Evolutionary conservation across 2,888 invertebrate species (phyloP).

Genomic region (Branchinecta sandiegonensis): DNA sequence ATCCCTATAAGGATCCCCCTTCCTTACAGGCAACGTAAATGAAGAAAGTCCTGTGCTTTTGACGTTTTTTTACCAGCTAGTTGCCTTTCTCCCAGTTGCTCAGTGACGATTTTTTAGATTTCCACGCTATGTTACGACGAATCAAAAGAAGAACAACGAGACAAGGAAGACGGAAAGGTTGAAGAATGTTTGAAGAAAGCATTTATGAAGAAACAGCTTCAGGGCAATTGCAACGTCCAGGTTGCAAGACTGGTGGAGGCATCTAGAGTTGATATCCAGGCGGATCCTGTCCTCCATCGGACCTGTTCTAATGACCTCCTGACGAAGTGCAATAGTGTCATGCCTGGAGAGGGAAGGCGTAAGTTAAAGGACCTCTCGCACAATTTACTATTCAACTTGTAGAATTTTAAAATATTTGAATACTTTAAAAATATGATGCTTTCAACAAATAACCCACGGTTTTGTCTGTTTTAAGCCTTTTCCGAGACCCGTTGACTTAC

Average conservation of each 20-base stretch:
- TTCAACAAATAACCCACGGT: no score
- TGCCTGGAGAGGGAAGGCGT: conserved; percentile 83
- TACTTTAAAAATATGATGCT: no score
- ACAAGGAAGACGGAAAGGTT: conserved; percentile 44
- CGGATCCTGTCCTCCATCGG: conserved; percentile 76
- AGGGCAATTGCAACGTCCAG: conserved; percentile 61
- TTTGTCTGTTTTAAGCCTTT: no score
- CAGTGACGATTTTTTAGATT: conserved; percentile 32
- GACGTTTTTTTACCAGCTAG: no score
- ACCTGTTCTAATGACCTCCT: conserved; percentile 52
- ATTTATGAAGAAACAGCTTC: conserved; percentile 48
- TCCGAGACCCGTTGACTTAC: no score
- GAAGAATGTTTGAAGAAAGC: conserved; percentile 74
- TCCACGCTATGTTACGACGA: conserved; percentile 38
- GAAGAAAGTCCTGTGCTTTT: no score
- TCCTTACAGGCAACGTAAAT: no score
- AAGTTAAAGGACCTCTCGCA: no score
- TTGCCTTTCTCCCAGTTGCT: no score
- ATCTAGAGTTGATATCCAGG: conserved; percentile 75
- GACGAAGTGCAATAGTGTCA: conserved; percentile 60
- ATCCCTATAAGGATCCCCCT: no score
- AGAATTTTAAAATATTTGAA: no score
- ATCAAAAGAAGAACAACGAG: conserved; percentile 39
- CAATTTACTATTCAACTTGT: no score
- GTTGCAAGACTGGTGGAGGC: conserved; percentile 69